Conservation (phyloP, 2,888 invertebrate species). For the Lamellibrachia satsuma region DNA sequence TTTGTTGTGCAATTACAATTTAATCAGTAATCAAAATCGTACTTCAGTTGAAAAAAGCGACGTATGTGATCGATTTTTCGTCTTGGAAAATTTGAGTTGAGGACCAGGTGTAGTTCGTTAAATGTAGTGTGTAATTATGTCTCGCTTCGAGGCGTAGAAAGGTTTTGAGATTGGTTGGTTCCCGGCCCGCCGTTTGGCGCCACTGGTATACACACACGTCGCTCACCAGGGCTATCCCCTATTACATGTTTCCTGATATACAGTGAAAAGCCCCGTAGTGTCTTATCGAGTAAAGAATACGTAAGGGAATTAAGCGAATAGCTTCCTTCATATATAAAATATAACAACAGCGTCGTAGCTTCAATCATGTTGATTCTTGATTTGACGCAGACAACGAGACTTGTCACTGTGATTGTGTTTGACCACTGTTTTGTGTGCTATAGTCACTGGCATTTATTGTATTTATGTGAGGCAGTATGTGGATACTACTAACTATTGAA, state of each 20-base stretch:
- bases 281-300: not conserved
- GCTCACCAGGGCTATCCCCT: not conserved
- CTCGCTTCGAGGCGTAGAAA: not conserved
- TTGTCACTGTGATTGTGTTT: not conserved
- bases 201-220: not conserved
- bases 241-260: not conserved
- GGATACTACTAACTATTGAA: not conserved
- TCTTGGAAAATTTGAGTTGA: not conserved
- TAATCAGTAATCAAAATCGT: not conserved
- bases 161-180: not conserved
- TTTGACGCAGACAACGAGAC: not conserved
- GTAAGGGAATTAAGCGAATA: not conserved
- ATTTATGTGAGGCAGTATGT: not conserved
- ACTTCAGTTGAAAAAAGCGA: not conserved
- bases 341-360: not conserved
- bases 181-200: not conserved
- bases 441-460: not conserved
- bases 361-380: not conserved
- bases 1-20: not conserved
- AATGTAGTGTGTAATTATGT: not conserved
- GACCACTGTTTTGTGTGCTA: not conserved
- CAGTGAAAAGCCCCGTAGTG: not conserved
- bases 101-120: not conserved
- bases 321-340: not conserved
- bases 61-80: not conserved